Conservation (phyloP, 1,140 invertebrate genomes). For the Musca vetustissima region DNA sequence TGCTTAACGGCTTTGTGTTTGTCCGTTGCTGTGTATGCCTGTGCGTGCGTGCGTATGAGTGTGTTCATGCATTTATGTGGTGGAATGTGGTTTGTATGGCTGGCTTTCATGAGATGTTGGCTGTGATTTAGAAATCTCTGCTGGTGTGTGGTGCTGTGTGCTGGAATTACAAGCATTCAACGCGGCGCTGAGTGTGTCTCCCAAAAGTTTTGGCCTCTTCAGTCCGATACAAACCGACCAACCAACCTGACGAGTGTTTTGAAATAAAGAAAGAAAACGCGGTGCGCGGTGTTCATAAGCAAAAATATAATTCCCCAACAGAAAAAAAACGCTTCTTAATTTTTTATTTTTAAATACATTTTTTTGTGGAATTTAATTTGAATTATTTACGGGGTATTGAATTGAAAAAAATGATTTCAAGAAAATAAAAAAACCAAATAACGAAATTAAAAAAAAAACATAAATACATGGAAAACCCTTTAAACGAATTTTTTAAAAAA, state of each 20-base stretch:
- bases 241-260: slow-evolving; percentile 20
- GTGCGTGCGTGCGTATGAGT: no score
- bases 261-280: slow-evolving; percentile 1
- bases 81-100: slow-evolving; percentile 12
- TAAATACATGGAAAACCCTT: no score
- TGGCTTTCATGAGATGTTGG: neutral
- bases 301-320: neutral
- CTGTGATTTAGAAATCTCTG: neutral
- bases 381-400: neutral
- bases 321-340: slow-evolving; percentile 2
- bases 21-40: no score
- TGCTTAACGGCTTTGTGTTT: no score
- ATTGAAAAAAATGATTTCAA: neutral
- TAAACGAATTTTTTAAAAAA: neutral
- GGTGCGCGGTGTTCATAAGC: neutral
- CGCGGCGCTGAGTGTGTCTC: no score
- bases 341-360: slow-evolving; percentile 3
- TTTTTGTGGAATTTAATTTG: neutral
- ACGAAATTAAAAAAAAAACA: neutral
- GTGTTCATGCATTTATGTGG: neutral
- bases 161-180: slow-evolving; percentile 5
- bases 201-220: neutral
- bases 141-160: neutral
- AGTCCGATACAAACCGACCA: slow-evolving; percentile 18
- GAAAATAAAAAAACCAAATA: neutral